Evolutionary conservation across 53 echinoderm and acorn worm species (phyloP).

Genomic region (Echinometra lucunter): DNA sequence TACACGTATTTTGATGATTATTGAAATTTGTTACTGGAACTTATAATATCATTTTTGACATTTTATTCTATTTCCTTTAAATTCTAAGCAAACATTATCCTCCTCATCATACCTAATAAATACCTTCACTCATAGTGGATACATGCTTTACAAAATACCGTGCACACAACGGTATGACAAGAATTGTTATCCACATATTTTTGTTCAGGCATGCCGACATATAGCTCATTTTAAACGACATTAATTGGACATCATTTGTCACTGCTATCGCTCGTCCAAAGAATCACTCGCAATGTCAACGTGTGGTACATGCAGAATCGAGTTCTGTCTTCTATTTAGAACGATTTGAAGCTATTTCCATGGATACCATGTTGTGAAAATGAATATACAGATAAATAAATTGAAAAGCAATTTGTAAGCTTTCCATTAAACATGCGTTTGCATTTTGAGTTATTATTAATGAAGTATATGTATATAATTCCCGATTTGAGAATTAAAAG

Average conservation of each 20-base stretch:
- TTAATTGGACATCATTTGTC: conserved; percentile 64
- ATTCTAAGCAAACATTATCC: not conserved
- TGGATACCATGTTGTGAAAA: too few relatives aligned
- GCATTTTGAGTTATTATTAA: too few relatives aligned
- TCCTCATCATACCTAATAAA: not conserved
- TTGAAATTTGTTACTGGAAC: not conserved
- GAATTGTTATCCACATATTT: conserved; percentile 26
- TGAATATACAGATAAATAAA: too few relatives aligned
- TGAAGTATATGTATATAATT: too few relatives aligned
- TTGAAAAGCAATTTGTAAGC: too few relatives aligned
- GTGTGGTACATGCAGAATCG: not conserved
- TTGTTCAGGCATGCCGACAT: not conserved
- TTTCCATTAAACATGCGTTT: too few relatives aligned
- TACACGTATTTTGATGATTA: not conserved
- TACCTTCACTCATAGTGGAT: not conserved
- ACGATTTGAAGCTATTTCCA: too few relatives aligned
- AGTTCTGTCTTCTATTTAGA: not conserved
- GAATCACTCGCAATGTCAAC: not conserved
- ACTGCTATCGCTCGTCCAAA: not conserved
- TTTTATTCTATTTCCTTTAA: not conserved
- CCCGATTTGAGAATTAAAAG: too few relatives aligned
- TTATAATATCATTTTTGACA: not conserved
- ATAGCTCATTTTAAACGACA: conserved; percentile 55
- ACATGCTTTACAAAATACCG: conserved; percentile 5
- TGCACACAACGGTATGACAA: not conserved